Conservation (phyloP, 2,888 invertebrate genomes). For the Tanytarsus gracilentus region DNA sequence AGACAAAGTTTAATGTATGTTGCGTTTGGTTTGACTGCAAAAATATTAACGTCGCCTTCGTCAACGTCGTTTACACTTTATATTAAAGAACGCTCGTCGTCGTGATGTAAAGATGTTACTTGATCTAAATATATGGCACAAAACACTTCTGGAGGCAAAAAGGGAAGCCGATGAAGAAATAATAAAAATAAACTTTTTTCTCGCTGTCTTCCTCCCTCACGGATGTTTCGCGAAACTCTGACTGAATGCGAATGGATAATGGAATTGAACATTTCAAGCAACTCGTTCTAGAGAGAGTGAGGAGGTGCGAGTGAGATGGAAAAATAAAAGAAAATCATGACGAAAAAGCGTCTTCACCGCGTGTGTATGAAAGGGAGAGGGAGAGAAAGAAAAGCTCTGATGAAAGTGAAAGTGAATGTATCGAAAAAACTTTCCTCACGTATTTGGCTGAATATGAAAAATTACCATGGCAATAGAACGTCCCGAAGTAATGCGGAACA, state of each 20-base stretch:
- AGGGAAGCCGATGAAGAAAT: conserved; percentile 7
- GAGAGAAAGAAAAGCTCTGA: neutral
- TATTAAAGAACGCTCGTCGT: no score
- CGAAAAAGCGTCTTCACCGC: neutral
- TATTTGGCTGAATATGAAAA: neutral
- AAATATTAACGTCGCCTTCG: no score
- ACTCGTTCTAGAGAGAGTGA: neutral
- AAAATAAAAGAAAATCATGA: conserved; percentile 11
- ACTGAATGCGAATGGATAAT: conserved; percentile 21
- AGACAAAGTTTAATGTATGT: no score
- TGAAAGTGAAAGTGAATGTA: conserved; percentile 24
- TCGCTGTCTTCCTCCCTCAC: neutral
- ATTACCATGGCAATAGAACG: conserved; percentile 17
- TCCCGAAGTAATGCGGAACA: conserved; percentile 4
- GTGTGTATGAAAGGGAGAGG: neutral
- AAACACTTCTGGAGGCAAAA: neutral
- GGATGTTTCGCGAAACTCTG: conserved; percentile 16
- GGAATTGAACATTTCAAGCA: neutral
- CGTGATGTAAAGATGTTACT: no score
- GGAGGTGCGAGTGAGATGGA: neutral
- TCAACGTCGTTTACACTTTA: no score
- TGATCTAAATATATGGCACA: no score
- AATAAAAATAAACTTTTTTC: neutral
- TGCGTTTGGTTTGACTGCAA: no score
- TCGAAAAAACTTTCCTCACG: conserved; percentile 22